A percentile compares a stretch with the other conserved stretches of the same genome.
Conservation (phyloP, 1,140 invertebrate genomes). For the Ostrea edulis region DNA sequence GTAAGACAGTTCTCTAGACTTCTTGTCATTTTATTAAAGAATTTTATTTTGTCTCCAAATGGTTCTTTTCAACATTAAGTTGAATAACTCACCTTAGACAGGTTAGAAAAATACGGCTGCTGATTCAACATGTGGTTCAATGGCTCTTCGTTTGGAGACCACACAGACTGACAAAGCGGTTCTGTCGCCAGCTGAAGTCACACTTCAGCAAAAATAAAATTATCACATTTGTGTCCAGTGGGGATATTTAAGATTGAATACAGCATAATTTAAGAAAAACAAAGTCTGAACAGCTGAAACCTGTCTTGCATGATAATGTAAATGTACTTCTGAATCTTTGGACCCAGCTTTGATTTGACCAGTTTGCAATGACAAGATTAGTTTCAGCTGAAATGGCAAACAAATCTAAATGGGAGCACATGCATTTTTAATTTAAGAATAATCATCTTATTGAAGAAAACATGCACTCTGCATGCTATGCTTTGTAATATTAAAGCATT, state of each 20-base stretch:
- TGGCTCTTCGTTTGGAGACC: background rate
- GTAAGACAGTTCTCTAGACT: background rate
- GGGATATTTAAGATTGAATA: background rate
- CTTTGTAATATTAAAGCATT: slow-evolving; percentile 9
- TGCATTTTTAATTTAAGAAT: too few species aligned
- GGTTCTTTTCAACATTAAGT: background rate
- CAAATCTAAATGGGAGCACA: background rate
- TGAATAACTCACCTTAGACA: background rate
- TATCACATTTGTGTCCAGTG: background rate
- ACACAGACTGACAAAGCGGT: background rate
- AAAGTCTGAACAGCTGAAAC: background rate
- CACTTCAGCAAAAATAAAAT: background rate
- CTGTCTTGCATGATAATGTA: background rate
- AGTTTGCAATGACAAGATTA: background rate
- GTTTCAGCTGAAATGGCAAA: background rate
- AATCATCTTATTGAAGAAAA: background rate
- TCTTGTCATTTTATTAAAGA: background rate
- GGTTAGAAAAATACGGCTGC: background rate
- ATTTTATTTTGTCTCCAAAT: slow-evolving; percentile 11
- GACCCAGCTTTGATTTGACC: background rate
- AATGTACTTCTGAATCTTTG: background rate
- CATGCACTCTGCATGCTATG: background rate
- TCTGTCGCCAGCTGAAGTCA: background rate
- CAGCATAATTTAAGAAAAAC: slow-evolving; percentile 1
- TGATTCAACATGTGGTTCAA: background rate